These are phyloP conservation scores for Holocentrus rufus DNA, from an alignment of 2,797 vertebrate species.

Conservation along the genomic window DNA sequence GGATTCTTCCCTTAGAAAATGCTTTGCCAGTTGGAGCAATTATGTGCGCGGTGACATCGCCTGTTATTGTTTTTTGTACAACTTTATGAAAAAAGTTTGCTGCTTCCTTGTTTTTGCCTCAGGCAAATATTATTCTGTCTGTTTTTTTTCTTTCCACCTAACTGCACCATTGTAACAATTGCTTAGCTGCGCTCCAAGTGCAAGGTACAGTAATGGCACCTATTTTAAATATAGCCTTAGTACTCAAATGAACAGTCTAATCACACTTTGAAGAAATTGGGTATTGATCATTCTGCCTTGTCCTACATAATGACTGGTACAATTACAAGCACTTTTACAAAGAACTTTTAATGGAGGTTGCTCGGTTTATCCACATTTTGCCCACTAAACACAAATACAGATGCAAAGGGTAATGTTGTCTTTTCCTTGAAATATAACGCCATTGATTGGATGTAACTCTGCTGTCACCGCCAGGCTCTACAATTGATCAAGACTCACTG, in stretches of 20 bases:
- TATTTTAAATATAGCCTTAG: conserved; percentile 66
- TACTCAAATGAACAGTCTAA: conserved; percentile 52
- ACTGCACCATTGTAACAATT: conserved; percentile 56
- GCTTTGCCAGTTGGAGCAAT: conserved; percentile 67
- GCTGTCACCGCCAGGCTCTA: conserved; percentile 56
- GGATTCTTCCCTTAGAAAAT: conserved; percentile 64
- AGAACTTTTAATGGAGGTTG: conserved; percentile 50
- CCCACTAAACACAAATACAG: conserved; percentile 15
- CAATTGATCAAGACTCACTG: conserved; percentile 62
- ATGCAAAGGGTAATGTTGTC: conserved; percentile 26
- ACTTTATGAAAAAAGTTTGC: conserved; percentile 67
- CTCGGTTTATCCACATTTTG: conserved; percentile 55
- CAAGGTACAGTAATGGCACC: conserved; percentile 58
- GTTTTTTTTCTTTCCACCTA: conserved; percentile 21
- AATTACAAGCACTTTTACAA: conserved; percentile 24
- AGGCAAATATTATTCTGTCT: conserved; percentile 52
- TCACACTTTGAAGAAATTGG: conserved; percentile 58
- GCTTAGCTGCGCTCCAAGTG: conserved; percentile 50
- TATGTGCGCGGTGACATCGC: conserved; percentile 66
- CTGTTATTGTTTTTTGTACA: conserved; percentile 73
- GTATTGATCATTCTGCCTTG: conserved; percentile 60
- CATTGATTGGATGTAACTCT: conserved; percentile 64
- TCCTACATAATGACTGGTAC: conserved; percentile 40
- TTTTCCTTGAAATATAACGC: conserved; percentile 54
- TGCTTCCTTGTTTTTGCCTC: conserved; percentile 64